Conservation (phyloP, 2,113 vertebrate genomes). For the Cynopterus brachyotis region DNA sequence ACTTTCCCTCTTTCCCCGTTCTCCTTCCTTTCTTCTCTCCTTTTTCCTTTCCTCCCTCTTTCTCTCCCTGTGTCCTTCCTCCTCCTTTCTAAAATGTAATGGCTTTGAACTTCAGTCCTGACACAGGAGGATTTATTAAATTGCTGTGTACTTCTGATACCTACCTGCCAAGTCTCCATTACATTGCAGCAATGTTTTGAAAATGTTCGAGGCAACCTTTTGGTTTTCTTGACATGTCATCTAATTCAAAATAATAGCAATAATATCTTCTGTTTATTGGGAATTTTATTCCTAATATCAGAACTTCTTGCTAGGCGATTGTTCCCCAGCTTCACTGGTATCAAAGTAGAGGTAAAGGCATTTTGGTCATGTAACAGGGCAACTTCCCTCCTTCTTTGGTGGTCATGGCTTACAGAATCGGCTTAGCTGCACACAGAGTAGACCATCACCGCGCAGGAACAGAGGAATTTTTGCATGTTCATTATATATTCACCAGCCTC, state of each 20-base stretch:
- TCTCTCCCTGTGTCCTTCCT: neutral
- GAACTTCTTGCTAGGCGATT: neutral
- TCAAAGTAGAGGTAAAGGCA: neutral
- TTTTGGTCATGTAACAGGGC: neutral
- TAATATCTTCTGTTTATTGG: neutral
- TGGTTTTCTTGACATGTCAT: neutral
- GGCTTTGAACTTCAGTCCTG: neutral
- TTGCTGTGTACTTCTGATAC: neutral
- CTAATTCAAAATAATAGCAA: neutral
- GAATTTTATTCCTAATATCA: neutral
- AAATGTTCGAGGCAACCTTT: neutral
- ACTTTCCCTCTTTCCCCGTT: neutral
- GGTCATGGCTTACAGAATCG: neutral
- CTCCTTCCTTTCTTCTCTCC: rapidly evolving
- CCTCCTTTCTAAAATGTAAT: neutral
- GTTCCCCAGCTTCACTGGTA: neutral
- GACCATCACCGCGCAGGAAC: neutral
- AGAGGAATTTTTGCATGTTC: neutral
- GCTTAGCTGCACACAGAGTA: neutral
- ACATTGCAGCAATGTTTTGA: neutral
- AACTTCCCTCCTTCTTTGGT: neutral
- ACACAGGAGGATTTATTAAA: neutral
- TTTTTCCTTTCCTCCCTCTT: rapidly evolving
- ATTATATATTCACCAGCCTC: neutral
- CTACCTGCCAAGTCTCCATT: neutral